Evolutionary conservation across 2,113 vertebrate genomes (phyloP), one percentile per base, ranked within the genome.

Genomic region (Salvator merianae): DNA sequence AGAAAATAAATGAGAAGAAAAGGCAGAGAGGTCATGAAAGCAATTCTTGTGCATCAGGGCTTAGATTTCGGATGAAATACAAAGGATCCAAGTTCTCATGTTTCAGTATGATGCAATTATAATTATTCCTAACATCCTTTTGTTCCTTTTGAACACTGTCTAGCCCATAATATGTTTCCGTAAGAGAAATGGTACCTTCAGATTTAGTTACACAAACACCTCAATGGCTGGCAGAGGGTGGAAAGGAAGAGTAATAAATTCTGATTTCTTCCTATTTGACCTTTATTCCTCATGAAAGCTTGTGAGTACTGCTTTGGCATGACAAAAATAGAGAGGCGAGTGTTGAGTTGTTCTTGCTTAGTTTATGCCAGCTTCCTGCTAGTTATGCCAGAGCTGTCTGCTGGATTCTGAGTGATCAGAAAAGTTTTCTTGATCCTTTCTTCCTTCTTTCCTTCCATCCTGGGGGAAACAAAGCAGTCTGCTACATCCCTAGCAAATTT

Each of bases 21-120:
- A 90, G 50, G 43, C 1, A 80, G 38, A 73, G 77, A 74, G 32
- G 40, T 47, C 55, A 24, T 79, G 85, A 79, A 32, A 82, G 34
- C 65, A 1, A 0, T 80, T 84, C 12, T 77, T 72, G 16, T 53
- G 50, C 7, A n/a, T 83, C 65, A 62, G 7, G n/a, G 13, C 36
- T 88, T 72, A 69, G 26, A 65, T 89, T 81, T 80, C 47, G 1
- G 14, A 84, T 71, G 12, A 68, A 84, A 13, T 13, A 13, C 10
- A 82, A 43, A n/a, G 13, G 36, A 5, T 8, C 69, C 40, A 4
- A 40, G 5, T 77, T 84, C 55, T 74, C 50, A 34, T 62, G 32
- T 76, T 28, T 68, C 47, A 28, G 18, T 80, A 66, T 69, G 40
- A 18, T 72, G 53, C 22, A 84, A 47, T 63, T 84, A 79, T 79